Evolutionary conservation across 2,113 vertebrate genomes (phyloP), one percentile per base, ranked within the genome.

Genomic region (Tyrannus savana): DNA sequence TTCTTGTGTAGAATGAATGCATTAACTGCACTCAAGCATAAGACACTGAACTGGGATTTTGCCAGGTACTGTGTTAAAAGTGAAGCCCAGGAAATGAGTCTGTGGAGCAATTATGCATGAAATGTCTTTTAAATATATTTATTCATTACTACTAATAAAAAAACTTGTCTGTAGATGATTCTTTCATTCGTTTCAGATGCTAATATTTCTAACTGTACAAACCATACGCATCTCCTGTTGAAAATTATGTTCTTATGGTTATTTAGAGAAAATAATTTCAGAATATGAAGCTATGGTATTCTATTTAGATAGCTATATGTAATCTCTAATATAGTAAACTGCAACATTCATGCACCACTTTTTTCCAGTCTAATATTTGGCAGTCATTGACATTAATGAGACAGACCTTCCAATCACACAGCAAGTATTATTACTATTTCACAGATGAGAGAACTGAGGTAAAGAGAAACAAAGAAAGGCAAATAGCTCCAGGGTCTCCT

Each of bases 91-190:
- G 25, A 96, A 97, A 97, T 59, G 75, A 94, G 79, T 85, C 73
- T 78, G 41, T 82, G 80, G 55, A 85, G 92, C 86, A 97, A 93
- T 67, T 93, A 92, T 49, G 87, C 82, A 30, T 91, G 73, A 98
- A 97, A 96, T 95, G 77, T 92, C 91, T 96, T 96, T 95, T 91
- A 96, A 93, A 93, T 88, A 89, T 86, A 90, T 94, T 97, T 96
- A 87, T 86, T 96, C 94, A 87, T 96, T 96, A 69, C 90, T 82
- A 74, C 82, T 96, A 66, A 14, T 89, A 96, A 93, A 97, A 97
- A 95, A 60, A 21, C 92, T 96, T 94, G 87, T 95, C 83, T 96
- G 95, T 80, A 94, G 91, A 96, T 85, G 64, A 95, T 87, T 93
- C 93, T 92, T 87, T 95, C 78, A 96, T 97, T 96, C 78, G 89